Evolutionary conservation across 1,140 invertebrate genomes (phyloP).

Genomic region (Drosophila watanabei): DNA sequence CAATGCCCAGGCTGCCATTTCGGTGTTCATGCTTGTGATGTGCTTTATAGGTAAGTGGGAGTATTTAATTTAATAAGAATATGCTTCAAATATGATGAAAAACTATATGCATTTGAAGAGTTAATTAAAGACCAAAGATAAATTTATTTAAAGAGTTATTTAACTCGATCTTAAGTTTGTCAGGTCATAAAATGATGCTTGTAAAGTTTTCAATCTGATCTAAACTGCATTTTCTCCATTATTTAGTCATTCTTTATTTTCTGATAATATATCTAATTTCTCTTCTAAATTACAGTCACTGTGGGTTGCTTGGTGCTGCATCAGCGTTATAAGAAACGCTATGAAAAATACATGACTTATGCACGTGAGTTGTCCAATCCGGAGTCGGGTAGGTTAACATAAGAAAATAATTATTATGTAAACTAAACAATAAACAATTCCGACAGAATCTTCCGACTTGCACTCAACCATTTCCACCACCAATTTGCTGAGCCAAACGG

Average conservation of each 20-base stretch:
- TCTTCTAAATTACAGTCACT: slow-evolving; percentile 87
- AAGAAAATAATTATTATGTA: background rate
- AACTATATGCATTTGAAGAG: slow-evolving; percentile 49
- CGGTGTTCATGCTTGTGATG: slow-evolving; percentile 89
- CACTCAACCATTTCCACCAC: slow-evolving; percentile 81
- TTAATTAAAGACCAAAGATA: slow-evolving; percentile 31
- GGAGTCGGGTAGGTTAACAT: slow-evolving; percentile 70
- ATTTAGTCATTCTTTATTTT: slow-evolving; percentile 21
- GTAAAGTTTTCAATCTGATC: slow-evolving; percentile 84
- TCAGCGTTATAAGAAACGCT: slow-evolving; percentile 89
- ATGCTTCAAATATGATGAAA: slow-evolving; percentile 35
- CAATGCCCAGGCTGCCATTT: slow-evolving; percentile 89
- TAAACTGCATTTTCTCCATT: background rate
- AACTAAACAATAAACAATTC: background rate
- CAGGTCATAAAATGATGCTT: slow-evolving; percentile 84
- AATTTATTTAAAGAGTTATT: background rate
- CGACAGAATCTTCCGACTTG: slow-evolving; percentile 56
- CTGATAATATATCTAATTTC: slow-evolving; percentile 7
- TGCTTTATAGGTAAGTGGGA: slow-evolving; percentile 88
- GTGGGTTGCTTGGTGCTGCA: slow-evolving; percentile 91
- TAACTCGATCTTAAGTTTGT: background rate
- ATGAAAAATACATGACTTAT: slow-evolving; percentile 86
- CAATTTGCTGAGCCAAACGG: slow-evolving; percentile 69
- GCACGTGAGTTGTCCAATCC: slow-evolving; percentile 81
- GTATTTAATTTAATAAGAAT: background rate